phyloP scores from a whole-genome alignment of 2,797 vertebrate species.

The Epinephelus coioides region DNA sequence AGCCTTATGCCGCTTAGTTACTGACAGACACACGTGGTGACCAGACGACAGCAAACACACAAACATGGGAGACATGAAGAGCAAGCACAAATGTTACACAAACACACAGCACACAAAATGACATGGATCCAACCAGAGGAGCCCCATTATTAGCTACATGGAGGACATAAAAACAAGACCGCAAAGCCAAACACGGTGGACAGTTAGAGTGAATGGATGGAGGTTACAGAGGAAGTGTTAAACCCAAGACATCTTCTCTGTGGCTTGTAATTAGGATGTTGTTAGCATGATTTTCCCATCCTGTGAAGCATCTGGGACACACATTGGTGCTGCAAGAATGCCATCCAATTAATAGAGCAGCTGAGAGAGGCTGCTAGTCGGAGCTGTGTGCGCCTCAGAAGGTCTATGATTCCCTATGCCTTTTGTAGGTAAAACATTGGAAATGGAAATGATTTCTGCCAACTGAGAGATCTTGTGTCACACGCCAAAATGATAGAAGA shows the following conservation, averaged over 20 bases:
- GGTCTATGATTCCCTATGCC: slow-evolving; percentile 4
- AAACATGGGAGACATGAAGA: slow-evolving; percentile 74
- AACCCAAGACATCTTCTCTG: slow-evolving; percentile 67
- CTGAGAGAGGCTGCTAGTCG: slow-evolving; percentile 41
- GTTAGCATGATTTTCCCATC: slow-evolving; percentile 73
- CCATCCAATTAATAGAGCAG: slow-evolving; percentile 67
- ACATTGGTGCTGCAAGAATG: slow-evolving; percentile 73
- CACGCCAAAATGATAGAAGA: neutral
- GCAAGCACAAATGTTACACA: slow-evolving; percentile 76
- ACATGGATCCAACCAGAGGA: slow-evolving; percentile 53
- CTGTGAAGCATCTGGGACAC: slow-evolving; percentile 77
- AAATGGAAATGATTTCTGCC: slow-evolving; percentile 21
- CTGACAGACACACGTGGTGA: slow-evolving; percentile 86
- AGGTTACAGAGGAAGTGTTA: slow-evolving; percentile 80
- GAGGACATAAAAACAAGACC: slow-evolving; percentile 70
- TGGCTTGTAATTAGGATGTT: slow-evolving; percentile 81
- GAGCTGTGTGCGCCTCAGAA: slow-evolving; percentile 22
- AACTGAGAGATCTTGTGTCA: slow-evolving; percentile 1
- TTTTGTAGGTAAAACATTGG: slow-evolving; percentile 28
- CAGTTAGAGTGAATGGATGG: slow-evolving; percentile 65
- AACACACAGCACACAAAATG: slow-evolving; percentile 68
- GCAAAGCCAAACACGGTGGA: slow-evolving; percentile 67
- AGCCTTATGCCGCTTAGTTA: slow-evolving; percentile 99
- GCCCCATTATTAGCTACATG: slow-evolving; percentile 71
- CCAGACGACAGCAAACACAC: slow-evolving; percentile 62